These are phyloP conservation scores for Rhodeus uyekii DNA, from an alignment of 2,797 vertebrate species.

Conservation along the genomic window DNA sequence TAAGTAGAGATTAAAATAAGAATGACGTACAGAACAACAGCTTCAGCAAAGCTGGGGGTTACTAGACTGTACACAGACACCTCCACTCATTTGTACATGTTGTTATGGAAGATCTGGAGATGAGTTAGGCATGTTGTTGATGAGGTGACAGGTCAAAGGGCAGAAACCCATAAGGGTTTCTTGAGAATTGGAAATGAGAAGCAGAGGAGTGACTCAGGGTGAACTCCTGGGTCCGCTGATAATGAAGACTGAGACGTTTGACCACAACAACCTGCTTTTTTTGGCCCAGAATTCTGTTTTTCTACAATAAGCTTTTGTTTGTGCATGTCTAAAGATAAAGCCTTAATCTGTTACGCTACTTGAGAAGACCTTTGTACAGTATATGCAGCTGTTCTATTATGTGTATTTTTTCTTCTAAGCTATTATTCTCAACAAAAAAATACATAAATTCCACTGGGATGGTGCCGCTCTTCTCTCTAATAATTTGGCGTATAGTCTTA, in stretches of 20 bases:
- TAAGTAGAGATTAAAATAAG: slow-evolving; percentile 53
- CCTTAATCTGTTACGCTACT: not conserved
- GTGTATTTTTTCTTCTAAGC: not conserved
- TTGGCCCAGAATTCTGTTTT: not conserved
- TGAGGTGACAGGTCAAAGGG: slow-evolving; percentile 56
- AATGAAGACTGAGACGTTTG: not conserved
- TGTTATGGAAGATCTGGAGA: slow-evolving; percentile 64
- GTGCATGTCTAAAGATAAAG: not conserved
- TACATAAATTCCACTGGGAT: not conserved
- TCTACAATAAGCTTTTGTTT: not conserved
- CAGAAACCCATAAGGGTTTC: slow-evolving; percentile 26
- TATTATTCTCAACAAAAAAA: not conserved
- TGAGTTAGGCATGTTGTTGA: slow-evolving; percentile 60
- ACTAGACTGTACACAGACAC: slow-evolving; percentile 30
- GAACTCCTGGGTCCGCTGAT: not conserved
- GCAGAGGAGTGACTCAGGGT: slow-evolving; percentile 33
- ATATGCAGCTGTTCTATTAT: not conserved
- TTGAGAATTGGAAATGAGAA: slow-evolving; percentile 25
- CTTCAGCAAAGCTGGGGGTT: slow-evolving; percentile 38
- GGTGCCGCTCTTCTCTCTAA: too few relatives aligned
- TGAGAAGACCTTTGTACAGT: not conserved
- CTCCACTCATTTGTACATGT: slow-evolving; percentile 63
- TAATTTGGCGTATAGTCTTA: too few relatives aligned
- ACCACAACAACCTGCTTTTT: not conserved
- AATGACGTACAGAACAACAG: slow-evolving; percentile 55